Evolutionary conservation across 2,888 invertebrate species (phyloP), one percentile per base, ranked within the genome.

Genomic region (Encarsia formosa): DNA sequence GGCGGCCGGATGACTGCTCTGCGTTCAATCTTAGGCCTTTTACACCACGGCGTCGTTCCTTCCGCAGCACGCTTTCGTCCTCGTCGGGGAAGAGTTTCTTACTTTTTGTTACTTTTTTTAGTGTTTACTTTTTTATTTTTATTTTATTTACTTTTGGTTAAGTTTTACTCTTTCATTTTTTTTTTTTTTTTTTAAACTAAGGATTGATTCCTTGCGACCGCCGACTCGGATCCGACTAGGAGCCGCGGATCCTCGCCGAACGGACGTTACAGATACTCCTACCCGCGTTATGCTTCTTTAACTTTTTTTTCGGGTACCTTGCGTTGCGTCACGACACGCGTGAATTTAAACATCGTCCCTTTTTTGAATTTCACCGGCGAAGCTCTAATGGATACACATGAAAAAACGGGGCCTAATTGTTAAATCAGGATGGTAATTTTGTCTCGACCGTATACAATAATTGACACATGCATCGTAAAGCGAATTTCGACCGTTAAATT

Each of bases 241-340:
- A 54, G 49, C 49, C 44, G 5, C 56, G 65, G 68, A 63, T 54
- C 59, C 68, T 67, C 67, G 64, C 63, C 57, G 63, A 58, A 63
- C 68, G 67, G 66, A 68, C 64, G 67, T 67, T 68, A 69, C 67
- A 71, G 70, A 72, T 68, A 73, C 69, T 73, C 72, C 73, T 73
- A 73, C 72, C 73, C 73, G 72, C 73, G 73, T 73, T 73, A 71
- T 73, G 73, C 72, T 71, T 72, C 71, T 70, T 66, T 69, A 66
- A 71, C 67, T 68, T n/a, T n/a, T n/a, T n/a, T n/a, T 66, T 67
- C 64, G 65, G 70, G 66, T 64, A 67, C 68, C 16, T 20, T 39
- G 22, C 19, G 6, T 24, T 37, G 47, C 57, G 54, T 24, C 22
- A 38, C 53, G 49, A 65, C 63, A 60, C 65, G 55, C 60, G 48